These are phyloP conservation scores for Anastrepha ludens DNA, from an alignment of 1,140 invertebrate genomes.

Conservation along the genomic window DNA sequence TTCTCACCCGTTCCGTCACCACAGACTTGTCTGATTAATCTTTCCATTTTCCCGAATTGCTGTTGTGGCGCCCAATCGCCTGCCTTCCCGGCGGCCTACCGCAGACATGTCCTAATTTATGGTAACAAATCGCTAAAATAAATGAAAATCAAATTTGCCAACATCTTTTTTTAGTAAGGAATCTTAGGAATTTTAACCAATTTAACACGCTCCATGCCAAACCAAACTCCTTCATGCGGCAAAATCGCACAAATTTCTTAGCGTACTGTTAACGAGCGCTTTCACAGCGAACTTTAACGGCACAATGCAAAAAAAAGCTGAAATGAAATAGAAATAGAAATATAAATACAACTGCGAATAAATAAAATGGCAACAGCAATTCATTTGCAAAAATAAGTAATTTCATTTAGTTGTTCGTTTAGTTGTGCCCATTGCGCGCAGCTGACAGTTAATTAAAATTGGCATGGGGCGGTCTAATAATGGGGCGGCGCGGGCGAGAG, in stretches of 20 bases:
- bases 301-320: not conserved
- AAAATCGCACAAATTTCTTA: conserved; percentile 37
- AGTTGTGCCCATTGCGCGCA: not conserved
- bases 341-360: not conserved
- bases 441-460: conserved; percentile 34
- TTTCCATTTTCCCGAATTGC: no score
- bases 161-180: not conserved
- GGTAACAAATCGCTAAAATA: conserved; percentile 11
- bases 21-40: no score
- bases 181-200: conserved; percentile 19
- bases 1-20: no score
- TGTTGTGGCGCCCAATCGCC: not conserved
- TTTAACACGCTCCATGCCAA: conserved; percentile 39
- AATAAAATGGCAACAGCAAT: not conserved
- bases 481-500: not conserved
- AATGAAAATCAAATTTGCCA: not conserved
- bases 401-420: conserved; percentile 28
- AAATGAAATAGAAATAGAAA: not conserved
- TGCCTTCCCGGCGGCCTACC: conserved; percentile 41
- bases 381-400: conserved; percentile 46
- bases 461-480: not conserved
- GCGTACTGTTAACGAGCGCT: conserved; percentile 37
- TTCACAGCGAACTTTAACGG: conserved; percentile 29
- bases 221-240: conserved; percentile 18
- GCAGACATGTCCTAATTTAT: conserved; percentile 43